Evolutionary conservation across 2,888 invertebrate species (phyloP), one percentile per base, ranked within the genome.

Genomic region (Diplolepis rosae): DNA sequence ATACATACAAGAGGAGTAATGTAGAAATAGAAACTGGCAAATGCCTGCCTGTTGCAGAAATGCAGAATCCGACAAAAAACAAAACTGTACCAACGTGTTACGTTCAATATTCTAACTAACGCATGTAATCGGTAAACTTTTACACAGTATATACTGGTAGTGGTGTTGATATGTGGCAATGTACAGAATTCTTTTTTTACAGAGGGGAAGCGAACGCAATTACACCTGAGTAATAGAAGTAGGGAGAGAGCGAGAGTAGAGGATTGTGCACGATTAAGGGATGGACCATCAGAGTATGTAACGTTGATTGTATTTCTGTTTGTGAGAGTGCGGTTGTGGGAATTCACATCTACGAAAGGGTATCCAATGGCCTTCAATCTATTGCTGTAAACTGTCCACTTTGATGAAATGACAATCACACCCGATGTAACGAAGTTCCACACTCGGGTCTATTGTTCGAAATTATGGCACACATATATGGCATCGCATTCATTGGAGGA

Each of bases 301-400:
- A 65, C 65, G 24, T 27, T 35, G 39, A 11, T 22, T 35, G 56
- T 30, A 18, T 18, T 35, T 13, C 18, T 7, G 22, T 42, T 48
- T 28, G 42, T 18, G 65, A 69, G n/a, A n/a, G 32, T 32, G 32
- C 32, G 5, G 22, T 48, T 39, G 56, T 70, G 65, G 45, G 74
- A 76, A 71, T 68, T 72, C 77, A 69, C 50, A 70, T 74, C 77
- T 80, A 74, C 75, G 78, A 2, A 2, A 2, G 32, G 7, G 7
- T 32, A 32, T 32, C 32, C 32, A 32, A 32, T 32, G 71, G 52
- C 79, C 82, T 84, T 82, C 86, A 83, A 86, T 88, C 84, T 86
- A 87, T 88, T 11, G 32, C 86, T 86, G 86, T 87, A 88, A 88
- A 86, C 87, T 87, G 88, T 87, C 88, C 86, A 87, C 86, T 87